Percentiles rank a stretch among this genome's conserved stretches.
Conservation (phyloP, 2,113 vertebrate species). For the Pitta sordida region DNA sequence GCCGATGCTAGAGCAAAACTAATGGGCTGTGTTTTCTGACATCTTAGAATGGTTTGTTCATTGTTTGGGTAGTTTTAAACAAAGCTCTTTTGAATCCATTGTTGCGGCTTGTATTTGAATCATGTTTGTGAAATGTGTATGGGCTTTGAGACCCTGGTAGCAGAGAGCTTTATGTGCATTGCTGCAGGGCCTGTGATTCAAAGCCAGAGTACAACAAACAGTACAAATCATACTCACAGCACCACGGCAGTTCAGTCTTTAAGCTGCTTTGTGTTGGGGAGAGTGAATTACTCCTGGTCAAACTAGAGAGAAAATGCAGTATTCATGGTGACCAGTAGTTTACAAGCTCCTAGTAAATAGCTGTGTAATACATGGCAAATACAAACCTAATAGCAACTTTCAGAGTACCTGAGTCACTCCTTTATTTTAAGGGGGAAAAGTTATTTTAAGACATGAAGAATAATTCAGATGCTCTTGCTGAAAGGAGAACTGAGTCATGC, state of each 20-base stretch:
- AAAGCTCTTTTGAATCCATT: not conserved
- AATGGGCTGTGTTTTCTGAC: not conserved
- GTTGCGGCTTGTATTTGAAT: not conserved
- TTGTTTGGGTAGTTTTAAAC: not conserved
- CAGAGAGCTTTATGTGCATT: not conserved
- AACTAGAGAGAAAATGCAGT: not conserved
- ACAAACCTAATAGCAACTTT: not conserved
- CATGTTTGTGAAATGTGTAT: not conserved
- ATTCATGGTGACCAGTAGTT: not conserved
- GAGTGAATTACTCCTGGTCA: not conserved
- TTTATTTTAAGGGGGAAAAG: not conserved
- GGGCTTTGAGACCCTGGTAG: not conserved
- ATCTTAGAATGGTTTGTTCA: not conserved
- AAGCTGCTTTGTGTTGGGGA: not conserved
- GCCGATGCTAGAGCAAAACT: not conserved
- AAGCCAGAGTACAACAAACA: not conserved
- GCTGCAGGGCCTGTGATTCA: not conserved
- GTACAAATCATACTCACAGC: not conserved
- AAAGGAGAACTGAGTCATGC: not conserved
- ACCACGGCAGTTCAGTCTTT: not conserved
- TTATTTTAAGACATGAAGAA: not conserved
- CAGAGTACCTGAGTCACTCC: not conserved
- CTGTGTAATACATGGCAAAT: not conserved
- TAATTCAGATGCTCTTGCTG: not conserved
- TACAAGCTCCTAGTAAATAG: not conserved